These are phyloP conservation scores for Atrina japonica DNA, from an alignment of 2,888 invertebrate genomes.

Conservation along the genomic window DNA sequence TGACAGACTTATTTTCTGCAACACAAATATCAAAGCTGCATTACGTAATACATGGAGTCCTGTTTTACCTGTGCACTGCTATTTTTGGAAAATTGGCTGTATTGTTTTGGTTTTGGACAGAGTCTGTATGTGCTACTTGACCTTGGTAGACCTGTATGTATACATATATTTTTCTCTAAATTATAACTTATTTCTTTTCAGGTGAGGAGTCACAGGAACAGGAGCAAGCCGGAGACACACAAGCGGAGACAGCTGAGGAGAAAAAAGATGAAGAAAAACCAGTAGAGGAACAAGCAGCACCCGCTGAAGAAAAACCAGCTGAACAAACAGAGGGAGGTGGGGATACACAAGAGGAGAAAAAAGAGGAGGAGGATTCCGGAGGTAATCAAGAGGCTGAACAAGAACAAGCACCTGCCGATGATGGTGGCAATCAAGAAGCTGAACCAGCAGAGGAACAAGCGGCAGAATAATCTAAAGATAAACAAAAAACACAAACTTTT, in stretches of 20 bases:
- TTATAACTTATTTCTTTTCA: too few relatives aligned
- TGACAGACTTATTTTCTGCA: too few relatives aligned
- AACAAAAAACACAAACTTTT: not conserved
- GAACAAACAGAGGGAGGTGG: constrained; percentile 50
- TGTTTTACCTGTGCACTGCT: too few relatives aligned
- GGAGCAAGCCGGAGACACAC: constrained; percentile 28
- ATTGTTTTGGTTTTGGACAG: too few relatives aligned
- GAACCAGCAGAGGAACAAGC: constrained; percentile 36
- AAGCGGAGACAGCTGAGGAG: constrained; percentile 44
- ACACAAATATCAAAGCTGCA: too few relatives aligned
- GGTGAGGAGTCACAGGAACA: constrained; percentile 32
- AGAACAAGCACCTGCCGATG: constrained; percentile 26
- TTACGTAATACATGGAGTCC: too few relatives aligned
- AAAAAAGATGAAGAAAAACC: constrained; percentile 43
- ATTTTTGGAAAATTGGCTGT: too few relatives aligned
- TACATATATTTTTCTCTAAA: too few relatives aligned
- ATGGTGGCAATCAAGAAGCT: constrained; percentile 28
- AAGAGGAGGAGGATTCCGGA: constrained; percentile 37
- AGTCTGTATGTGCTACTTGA: too few relatives aligned
- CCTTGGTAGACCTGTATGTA: too few relatives aligned
- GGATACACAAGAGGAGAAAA: constrained; percentile 47
- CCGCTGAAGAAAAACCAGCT: constrained; percentile 45
- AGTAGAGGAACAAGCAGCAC: constrained; percentile 45
- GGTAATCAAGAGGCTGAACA: constrained; percentile 39
- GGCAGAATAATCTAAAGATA: constrained; percentile 29